A percentile compares a stretch with the other conserved stretches of the same genome.
Evolutionary conservation across 2,888 invertebrate genomes (phyloP).

Genomic region (Eupithecia centaureata): DNA sequence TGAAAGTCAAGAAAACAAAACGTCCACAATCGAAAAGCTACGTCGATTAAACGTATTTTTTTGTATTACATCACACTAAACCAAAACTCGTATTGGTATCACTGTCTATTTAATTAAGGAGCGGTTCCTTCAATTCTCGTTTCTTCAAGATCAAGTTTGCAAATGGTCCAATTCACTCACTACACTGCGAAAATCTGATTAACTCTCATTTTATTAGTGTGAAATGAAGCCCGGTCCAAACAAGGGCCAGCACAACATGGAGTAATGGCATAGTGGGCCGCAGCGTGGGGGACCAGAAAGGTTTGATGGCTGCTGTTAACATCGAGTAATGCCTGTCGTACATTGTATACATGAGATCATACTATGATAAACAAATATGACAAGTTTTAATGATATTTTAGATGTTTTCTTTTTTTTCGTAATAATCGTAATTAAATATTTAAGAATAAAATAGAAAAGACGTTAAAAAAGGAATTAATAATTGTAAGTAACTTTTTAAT

Average conservation of each 20-base stretch:
- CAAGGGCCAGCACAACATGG: background rate
- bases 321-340: constrained; percentile 12
- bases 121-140: background rate
- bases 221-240: background rate
- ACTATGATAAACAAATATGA: background rate
- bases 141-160: background rate
- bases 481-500: too few relatives aligned
- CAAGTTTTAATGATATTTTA: too few relatives aligned
- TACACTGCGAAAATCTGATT: background rate
- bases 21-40: too few relatives aligned
- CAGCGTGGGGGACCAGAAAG: background rate
- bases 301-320: constrained; percentile 15
- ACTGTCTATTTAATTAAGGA: background rate
- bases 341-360: constrained; percentile 10
- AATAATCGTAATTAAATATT: too few relatives aligned
- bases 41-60: too few relatives aligned
- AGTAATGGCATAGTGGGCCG: background rate
- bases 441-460: background rate
- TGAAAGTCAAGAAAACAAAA: too few relatives aligned
- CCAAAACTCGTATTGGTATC: too few relatives aligned
- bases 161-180: background rate
- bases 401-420: too few relatives aligned
- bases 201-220: background rate
- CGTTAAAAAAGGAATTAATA: background rate
- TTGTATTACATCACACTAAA: too few relatives aligned